Base-by-base conservation (phyloP, 2,888 invertebrate species). In the Cataglyphis altisquamis region DNA sequence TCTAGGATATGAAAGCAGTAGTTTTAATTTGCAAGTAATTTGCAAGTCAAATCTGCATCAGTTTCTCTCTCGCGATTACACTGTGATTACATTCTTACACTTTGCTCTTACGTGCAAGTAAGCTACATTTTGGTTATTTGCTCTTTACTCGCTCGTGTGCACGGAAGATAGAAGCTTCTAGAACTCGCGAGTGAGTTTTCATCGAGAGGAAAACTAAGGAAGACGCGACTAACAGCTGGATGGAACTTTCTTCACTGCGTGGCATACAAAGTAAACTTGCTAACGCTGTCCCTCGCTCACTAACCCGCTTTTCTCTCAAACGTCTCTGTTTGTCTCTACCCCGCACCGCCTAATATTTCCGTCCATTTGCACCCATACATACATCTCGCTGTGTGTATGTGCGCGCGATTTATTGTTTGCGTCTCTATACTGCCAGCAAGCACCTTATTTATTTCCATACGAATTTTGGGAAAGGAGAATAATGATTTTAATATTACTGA, bases 401-500 rank as follows among this genome's bases (percentile, higher is more conserved):
- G 73, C 62, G 78, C 84, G 84, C 77, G 80, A 80, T 85, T 87
- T 85, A 90, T 91, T 91, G 88, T 86, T 86, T 84, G 67, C 74
- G 82, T 85, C 74, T 83, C 88, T 32, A 87, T 64, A 77, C 39
- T 60, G 48, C 68, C 82, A 64, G 60, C 77, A 68, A 83, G 77
- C 82, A 85, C 77, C 78, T 85, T 90, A 91, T 91, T 91, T 91
- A 90, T 90, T 89, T 88, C 88, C 70, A 77, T 68, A 73, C 84
- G 87, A 87, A 89, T 90, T 83, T 86, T 68, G 83, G 45, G 84
- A 83, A 60, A 84, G 73, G 83, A 84, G 86, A 90, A 87, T 89
- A 88, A 91, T 88, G 88, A 91, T 90, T 88, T 90, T 87, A 89
- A 91, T 89, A 91, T 88, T 84, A 87, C 83, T 68, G 82, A 48